Evolutionary conservation across 2,797 vertebrate genomes (phyloP).

Genomic region (Craterocephalus amniculus): DNA sequence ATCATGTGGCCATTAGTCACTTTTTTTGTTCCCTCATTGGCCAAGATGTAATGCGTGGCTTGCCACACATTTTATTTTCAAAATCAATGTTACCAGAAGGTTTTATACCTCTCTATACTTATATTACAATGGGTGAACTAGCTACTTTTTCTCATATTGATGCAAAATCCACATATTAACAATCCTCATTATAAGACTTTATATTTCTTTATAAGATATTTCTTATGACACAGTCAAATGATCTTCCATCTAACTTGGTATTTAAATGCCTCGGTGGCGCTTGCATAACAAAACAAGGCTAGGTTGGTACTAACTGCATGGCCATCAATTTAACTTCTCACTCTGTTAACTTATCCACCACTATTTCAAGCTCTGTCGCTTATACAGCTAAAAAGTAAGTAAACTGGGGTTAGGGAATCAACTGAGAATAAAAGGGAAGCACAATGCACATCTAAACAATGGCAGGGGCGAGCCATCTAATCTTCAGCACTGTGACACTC

Average conservation of each 20-base stretch:
- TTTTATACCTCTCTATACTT: no score
- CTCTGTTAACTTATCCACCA: background rate
- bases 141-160: no score
- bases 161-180: no score
- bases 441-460: conserved; percentile 39
- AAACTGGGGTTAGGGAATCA: conserved; percentile 18
- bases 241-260: background rate
- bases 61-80: no score
- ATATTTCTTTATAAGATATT: no score
- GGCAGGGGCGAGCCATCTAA: conserved; percentile 34
- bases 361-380: background rate
- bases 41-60: no score
- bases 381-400: background rate
- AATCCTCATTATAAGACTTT: no score
- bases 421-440: conserved; percentile 8
- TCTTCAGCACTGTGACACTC: conserved; percentile 45
- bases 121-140: no score
- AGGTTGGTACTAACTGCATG: background rate
- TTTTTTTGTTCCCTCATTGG: no score
- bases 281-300: background rate
- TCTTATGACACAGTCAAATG: background rate
- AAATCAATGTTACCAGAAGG: no score
- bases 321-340: background rate
- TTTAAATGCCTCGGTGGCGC: background rate
- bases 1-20: no score